Conservation (phyloP, 2,888 invertebrate genomes). For the Papilio elwesi region DNA sequence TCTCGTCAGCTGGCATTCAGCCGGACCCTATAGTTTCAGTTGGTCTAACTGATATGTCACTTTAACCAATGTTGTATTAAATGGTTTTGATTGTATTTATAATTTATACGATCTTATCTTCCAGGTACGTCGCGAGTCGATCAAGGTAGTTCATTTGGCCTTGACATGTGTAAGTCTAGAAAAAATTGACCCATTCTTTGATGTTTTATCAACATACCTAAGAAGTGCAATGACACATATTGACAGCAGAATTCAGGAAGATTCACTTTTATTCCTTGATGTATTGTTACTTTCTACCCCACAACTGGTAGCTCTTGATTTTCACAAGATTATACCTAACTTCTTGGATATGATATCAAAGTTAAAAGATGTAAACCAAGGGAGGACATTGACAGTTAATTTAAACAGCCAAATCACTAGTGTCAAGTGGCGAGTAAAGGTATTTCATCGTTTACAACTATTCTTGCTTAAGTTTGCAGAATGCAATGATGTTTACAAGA, state of each 20-base stretch:
- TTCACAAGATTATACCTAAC: constrained; percentile 89
- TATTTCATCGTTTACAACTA: constrained; percentile 88
- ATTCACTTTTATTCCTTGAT: constrained; percentile 91
- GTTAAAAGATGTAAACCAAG: constrained; percentile 86
- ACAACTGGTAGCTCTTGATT: constrained; percentile 86
- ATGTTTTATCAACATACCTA: constrained; percentile 90
- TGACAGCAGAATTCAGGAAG: constrained; percentile 90
- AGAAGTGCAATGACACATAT: constrained; percentile 96
- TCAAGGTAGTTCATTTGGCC: constrained; percentile 82
- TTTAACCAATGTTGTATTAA: too few relatives aligned
- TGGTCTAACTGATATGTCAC: too few relatives aligned
- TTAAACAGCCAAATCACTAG: constrained; percentile 89
- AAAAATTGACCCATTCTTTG: constrained; percentile 89
- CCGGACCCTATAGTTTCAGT: too few relatives aligned
- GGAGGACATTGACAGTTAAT: constrained; percentile 87
- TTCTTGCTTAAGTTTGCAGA: constrained; percentile 68
- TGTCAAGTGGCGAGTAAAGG: constrained; percentile 91
- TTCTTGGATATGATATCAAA: constrained; percentile 94
- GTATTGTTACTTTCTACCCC: constrained; percentile 88
- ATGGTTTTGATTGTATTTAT: not conserved
- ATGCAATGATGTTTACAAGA: constrained; percentile 56
- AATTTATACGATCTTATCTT: constrained; percentile 47
- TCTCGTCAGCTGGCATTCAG: too few relatives aligned
- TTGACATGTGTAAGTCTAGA: constrained; percentile 69
- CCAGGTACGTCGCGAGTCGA: constrained; percentile 82